Percentiles rank a stretch among this genome's conserved stretches.
These are phyloP conservation scores for Cyrtonyx montezumae DNA, from an alignment of 2,113 vertebrate genomes.

Conservation along the genomic window DNA sequence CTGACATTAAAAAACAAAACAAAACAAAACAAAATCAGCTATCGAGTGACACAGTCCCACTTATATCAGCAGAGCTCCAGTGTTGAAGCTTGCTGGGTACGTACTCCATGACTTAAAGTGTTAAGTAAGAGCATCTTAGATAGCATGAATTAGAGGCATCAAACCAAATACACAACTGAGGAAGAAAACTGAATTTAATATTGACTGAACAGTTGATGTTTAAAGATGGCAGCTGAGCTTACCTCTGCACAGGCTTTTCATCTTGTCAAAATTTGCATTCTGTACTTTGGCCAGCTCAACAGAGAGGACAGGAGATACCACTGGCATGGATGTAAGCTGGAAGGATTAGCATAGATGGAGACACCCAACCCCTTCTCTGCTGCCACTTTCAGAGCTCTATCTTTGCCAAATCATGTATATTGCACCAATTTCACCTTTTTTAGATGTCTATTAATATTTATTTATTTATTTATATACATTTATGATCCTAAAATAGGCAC, in stretches of 20 bases:
- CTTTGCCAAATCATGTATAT: accelerated
- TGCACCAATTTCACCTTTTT: background rate
- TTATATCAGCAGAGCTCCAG: background rate
- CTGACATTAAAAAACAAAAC: background rate
- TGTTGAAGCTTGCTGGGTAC: accelerated
- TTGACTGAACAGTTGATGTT: background rate
- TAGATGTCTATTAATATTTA: no score
- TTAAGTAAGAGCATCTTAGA: background rate
- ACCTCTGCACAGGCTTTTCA: background rate
- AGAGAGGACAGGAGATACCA: background rate
- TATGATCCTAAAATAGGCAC: background rate
- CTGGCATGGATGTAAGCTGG: accelerated
- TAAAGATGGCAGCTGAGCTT: background rate
- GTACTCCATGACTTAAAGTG: background rate
- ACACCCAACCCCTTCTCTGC: background rate
- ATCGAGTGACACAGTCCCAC: accelerated
- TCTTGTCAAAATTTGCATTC: background rate
- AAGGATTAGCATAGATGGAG: background rate
- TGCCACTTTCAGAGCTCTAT: accelerated
- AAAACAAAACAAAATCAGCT: background rate
- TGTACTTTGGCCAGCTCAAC: background rate
- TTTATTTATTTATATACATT: background rate
- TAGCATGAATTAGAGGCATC: background rate
- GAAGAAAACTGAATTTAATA: background rate
- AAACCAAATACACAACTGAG: background rate